Conservation (phyloP, 2,888 invertebrate species). For the Seladonia tumulorum region DNA sequence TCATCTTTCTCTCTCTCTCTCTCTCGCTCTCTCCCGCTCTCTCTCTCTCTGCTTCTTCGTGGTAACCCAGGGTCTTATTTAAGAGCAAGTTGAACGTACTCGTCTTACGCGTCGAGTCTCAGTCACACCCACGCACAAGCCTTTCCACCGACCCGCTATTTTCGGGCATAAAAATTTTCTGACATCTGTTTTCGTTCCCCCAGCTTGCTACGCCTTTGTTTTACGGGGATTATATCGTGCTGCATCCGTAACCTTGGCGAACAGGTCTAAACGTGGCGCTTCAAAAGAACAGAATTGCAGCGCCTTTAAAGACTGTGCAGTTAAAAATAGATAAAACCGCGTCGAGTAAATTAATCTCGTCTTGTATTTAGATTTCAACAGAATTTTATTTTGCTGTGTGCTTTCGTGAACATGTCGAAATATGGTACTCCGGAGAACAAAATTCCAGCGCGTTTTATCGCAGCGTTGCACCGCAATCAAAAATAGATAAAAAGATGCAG, state of each 20-base stretch:
- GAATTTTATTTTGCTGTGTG: no score
- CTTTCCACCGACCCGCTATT: slow-evolving; percentile 29
- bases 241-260: not conserved
- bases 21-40: not conserved
- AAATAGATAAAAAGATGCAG: no score
- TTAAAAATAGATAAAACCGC: not conserved
- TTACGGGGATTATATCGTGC: not conserved
- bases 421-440: no score
- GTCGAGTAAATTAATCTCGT: no score
- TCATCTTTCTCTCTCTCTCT: not conserved
- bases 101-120: slow-evolving; percentile 29
- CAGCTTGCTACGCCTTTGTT: slow-evolving; percentile 7
- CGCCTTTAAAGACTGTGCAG: not conserved
- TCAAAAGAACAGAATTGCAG: not conserved
- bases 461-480: no score
- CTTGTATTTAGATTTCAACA: no score
- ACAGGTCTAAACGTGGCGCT: not conserved
- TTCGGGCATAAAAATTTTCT: slow-evolving; percentile 43
- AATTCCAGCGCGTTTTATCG: no score
- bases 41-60: not conserved
- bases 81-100: slow-evolving; percentile 67
- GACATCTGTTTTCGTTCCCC: slow-evolving; percentile 15
- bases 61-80: slow-evolving; percentile 48
- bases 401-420: no score
- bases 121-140: slow-evolving; percentile 39